Base-by-base conservation (phyloP, 1,140 invertebrate genomes). In the Asbolus verrucosus region DNA sequence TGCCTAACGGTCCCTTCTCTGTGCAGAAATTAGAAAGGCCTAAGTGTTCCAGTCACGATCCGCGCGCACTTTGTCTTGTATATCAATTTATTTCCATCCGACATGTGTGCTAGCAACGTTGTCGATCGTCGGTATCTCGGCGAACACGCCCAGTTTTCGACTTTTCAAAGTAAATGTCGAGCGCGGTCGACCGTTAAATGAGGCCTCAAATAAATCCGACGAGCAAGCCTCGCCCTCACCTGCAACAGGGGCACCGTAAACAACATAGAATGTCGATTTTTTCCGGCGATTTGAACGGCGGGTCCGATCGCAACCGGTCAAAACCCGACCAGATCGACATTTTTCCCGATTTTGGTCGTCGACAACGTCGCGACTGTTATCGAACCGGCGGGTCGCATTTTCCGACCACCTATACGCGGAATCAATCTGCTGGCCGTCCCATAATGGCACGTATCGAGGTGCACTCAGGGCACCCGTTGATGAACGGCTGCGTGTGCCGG, bases 401-500 rank as follows among this genome's bases (percentile, higher is more conserved):
- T 8, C 3, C 24, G 24, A 8, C 24, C 24, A 27, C 24, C n/a
- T n/a, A n/a, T n/a, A n/a, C n/a, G n/a, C n/a, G n/a, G n/a, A n/a
- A n/a, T n/a, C 11, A 15, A 39, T 39, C 38, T 39, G 13, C 14
- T 36, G 11, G 1, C 18, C 46, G 46, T 27, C 21, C 21, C 46
- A 24, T 54, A 54, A 54, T 54, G 27, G 27, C 21, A 54, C 19
- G 41, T 27, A 54, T 27, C 46, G 19, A 54, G 46, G 46, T 54
- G 46, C 46, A 54, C 46, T 21, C 21, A 39, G 18, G 33, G 33
- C 33, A 41, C 33, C 33, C 38, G 41, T 61, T 71, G 50, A 71
- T 71, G 70, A 71, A 70, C 50, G 70, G 30, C 30, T 67, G 65
- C 65, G 63, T 71, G 70, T 61, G 63, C 70, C 61, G 30, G 62